Percentiles rank a stretch among this genome's conserved stretches.
These are phyloP conservation scores for Tinea trinotella DNA, from an alignment of 2,888 invertebrate genomes.

Conservation along the genomic window DNA sequence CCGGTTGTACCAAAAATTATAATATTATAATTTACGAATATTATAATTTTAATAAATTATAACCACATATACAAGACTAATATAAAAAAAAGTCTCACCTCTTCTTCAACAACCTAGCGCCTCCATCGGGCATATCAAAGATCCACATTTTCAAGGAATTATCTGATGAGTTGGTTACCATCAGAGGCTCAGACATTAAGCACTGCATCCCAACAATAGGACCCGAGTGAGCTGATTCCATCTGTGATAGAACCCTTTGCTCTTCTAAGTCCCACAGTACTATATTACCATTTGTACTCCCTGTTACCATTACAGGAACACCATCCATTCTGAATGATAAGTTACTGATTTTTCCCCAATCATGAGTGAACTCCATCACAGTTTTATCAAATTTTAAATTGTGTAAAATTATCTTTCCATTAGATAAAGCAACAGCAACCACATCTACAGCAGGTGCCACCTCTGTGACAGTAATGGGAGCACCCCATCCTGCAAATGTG, in stretches of 20 bases:
- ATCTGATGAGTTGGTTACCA: slow-evolving; percentile 94
- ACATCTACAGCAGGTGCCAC: slow-evolving; percentile 96
- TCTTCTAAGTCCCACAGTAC: slow-evolving; percentile 96
- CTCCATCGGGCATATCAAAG: slow-evolving; percentile 94
- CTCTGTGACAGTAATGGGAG: slow-evolving; percentile 80
- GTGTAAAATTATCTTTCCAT: slow-evolving; percentile 87
- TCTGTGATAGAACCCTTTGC: slow-evolving; percentile 82
- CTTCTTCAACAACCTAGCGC: slow-evolving; percentile 83
- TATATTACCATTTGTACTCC: slow-evolving; percentile 86
- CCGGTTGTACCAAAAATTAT: too few relatives aligned
- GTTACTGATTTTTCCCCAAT: slow-evolving; percentile 90
- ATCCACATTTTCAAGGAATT: slow-evolving; percentile 93
- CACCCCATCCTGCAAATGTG: slow-evolving; percentile 82
- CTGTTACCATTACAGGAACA: slow-evolving; percentile 87
- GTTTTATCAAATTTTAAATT: slow-evolving; percentile 89
- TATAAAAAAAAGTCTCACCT: slow-evolving; percentile 52
- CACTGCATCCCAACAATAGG: slow-evolving; percentile 86
- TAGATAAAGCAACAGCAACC: slow-evolving; percentile 86
- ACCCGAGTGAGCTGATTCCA: slow-evolving; percentile 83
- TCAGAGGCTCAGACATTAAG: slow-evolving; percentile 89
- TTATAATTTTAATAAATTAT: too few relatives aligned
- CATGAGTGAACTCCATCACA: slow-evolving; percentile 89
- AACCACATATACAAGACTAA: not conserved
- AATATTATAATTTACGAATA: too few relatives aligned
- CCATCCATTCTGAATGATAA: slow-evolving; percentile 92